phyloP scores from a whole-genome alignment of 2,113 vertebrate genomes.

The Anas platyrhynchos region DNA sequence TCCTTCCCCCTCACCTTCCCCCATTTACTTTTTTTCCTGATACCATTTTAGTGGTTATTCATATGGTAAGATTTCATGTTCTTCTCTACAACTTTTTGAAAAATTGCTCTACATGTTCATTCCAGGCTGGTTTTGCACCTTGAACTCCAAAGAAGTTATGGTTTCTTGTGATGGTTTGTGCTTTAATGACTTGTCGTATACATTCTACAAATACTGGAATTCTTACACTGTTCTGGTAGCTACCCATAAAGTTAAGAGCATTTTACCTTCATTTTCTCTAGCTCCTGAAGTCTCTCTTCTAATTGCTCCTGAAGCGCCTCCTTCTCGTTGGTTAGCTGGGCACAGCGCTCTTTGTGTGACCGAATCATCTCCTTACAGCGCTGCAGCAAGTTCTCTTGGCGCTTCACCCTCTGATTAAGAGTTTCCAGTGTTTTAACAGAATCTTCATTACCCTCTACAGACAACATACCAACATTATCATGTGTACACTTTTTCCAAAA shows the following conservation, averaged over 20 bases:
- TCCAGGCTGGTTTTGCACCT: not conserved
- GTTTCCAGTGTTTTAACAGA: conserved; percentile 79
- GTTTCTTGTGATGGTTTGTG: not conserved
- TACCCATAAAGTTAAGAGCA: not conserved
- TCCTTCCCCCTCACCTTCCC: not conserved
- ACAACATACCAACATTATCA: not conserved
- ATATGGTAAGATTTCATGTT: not conserved
- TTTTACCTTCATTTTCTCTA: conserved; percentile 95
- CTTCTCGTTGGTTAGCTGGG: conserved; percentile 88
- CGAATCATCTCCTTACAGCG: conserved; percentile 87
- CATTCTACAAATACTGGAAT: not conserved
- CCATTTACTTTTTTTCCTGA: not conserved
- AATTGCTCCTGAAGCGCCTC: conserved; percentile 94
- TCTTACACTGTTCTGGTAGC: not conserved
- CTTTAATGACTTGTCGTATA: not conserved
- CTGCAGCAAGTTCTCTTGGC: conserved; percentile 91
- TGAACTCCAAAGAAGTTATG: not conserved
- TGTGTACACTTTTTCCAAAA: not conserved
- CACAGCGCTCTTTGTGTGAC: conserved; percentile 85
- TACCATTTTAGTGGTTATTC: not conserved
- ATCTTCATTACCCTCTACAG: conserved; percentile 78
- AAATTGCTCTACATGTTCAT: not conserved
- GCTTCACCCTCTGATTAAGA: conserved; percentile 86
- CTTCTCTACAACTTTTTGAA: not conserved
- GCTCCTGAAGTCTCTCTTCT: conserved; percentile 92